These are phyloP conservation scores for Cistogaster globosa DNA, from an alignment of 2,888 invertebrate species.

Conservation along the genomic window DNA sequence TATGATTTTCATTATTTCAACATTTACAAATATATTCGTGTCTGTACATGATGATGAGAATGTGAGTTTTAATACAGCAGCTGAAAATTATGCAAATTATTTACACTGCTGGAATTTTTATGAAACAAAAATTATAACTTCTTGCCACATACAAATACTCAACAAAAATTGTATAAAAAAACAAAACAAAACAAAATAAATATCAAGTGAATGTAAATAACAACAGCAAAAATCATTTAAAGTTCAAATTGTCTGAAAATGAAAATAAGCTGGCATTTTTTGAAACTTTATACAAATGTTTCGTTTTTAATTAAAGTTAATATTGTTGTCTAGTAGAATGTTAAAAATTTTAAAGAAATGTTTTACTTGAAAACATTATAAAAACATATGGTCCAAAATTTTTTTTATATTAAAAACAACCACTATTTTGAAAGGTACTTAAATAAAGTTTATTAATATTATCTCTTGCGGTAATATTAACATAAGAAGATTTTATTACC, in stretches of 20 bases:
- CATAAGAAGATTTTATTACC: no score
- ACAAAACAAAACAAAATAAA: not conserved
- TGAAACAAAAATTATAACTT: constrained; percentile 63
- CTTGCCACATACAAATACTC: constrained; percentile 35
- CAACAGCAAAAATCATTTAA: constrained; percentile 53
- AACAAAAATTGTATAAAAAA: not conserved
- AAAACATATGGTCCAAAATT: no score
- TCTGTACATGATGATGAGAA: not conserved
- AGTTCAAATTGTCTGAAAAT: constrained; percentile 65
- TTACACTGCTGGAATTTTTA: constrained; percentile 65
- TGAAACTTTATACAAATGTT: not conserved
- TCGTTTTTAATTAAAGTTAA: not conserved
- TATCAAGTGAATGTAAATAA: constrained; percentile 59
- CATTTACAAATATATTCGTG: constrained; percentile 28
- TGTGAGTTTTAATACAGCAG: constrained; percentile 55
- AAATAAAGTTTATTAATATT: no score
- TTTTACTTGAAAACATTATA: no score
- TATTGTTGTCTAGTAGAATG: not conserved
- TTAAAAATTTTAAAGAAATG: no score
- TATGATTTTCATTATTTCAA: constrained; percentile 63
- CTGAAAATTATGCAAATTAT: constrained; percentile 69
- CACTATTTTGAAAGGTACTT: no score
- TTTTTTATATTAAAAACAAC: no score
- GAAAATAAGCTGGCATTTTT: constrained; percentile 53
- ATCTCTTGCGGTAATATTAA: no score